Conservation (phyloP, 1,140 invertebrate genomes). For the Dendroctonus ponderosae region DNA sequence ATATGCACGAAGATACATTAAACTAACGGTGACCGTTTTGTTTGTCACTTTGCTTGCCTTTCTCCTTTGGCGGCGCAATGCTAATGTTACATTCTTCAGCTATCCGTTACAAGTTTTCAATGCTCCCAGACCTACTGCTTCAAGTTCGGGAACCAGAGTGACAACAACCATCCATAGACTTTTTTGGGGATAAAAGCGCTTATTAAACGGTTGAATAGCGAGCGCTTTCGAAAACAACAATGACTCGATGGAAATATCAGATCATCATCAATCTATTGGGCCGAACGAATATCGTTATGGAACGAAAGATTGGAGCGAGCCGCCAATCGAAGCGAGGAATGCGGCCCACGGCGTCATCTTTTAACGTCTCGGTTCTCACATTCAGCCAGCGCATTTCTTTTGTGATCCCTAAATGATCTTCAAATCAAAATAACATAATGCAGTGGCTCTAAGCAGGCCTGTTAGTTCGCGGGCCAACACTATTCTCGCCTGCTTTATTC, state of each 20-base stretch:
- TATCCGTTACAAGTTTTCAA: too few relatives aligned
- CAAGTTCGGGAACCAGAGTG: too few relatives aligned
- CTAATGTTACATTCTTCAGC: too few relatives aligned
- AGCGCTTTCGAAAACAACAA: conserved; percentile 4
- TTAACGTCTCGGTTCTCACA: conserved; percentile 30
- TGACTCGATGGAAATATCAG: conserved; percentile 6
- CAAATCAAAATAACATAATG: conserved; percentile 29
- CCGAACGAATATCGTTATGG: neutral
- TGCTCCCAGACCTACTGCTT: too few relatives aligned
- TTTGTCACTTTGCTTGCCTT: neutral
- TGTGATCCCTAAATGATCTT: conserved; percentile 25
- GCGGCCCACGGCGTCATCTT: conserved; percentile 19
- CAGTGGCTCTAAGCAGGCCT: conserved; percentile 1
- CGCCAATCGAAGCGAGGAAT: conserved; percentile 15
- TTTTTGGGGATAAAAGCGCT: too few relatives aligned
- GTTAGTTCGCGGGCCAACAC: too few relatives aligned
- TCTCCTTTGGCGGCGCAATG: too few relatives aligned
- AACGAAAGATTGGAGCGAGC: neutral
- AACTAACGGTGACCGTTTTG: conserved; percentile 14
- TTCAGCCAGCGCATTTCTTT: conserved; percentile 25
- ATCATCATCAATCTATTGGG: conserved; percentile 12
- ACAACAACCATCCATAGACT: too few relatives aligned
- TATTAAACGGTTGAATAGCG: too few relatives aligned
- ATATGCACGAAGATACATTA: conserved; percentile 19
- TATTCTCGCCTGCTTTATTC: too few relatives aligned